Evolutionary conservation across 2,797 vertebrate genomes (phyloP), one percentile per base, ranked within the genome.

Genomic region (Scolopax bukidnonensis): DNA sequence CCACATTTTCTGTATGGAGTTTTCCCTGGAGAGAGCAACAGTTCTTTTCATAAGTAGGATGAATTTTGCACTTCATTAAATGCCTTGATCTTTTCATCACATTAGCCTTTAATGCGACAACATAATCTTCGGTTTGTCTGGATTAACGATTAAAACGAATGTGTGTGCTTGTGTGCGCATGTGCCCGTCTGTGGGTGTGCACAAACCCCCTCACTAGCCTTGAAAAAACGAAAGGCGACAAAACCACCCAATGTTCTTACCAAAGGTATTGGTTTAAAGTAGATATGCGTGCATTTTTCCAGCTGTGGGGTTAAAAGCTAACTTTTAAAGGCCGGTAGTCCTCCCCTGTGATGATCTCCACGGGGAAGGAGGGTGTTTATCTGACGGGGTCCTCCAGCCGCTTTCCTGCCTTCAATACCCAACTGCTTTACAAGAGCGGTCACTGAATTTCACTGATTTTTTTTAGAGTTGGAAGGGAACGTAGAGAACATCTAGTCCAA

Each of bases 41-140:
- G 77, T 91, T 71, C 87, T 91, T 57, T 53, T 81, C 80, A 47
- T 76, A 96, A 96, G 82, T 38, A 89, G 94, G 93, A 85, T 79
- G 88, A 78, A 92, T 97, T 97, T 97, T 87, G 64, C 90, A 95
- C 95, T 91, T 97, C 95, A 95, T 98, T 97, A 96, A 96, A 54
- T 23, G 50, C 79, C 91, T 97, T 91, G 92, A 96, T 90, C 96
- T 96, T 97, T 95, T 96, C 96, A 96, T 92, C 94, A 51, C 61
- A 1, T 90, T 84, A 81, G 70, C 68, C 77, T 92, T 95, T 80
- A 96, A 91, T 75, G 91, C 10, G 51, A 78, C 80, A 63, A 51
- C 92, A 87, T 73, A 67, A 95, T 95, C 95, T 94, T 7, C 63
- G 94, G 85, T 94, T 96, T 92, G 89, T 87, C 92, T 84, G 93